Evolutionary conservation across 1,140 invertebrate species (phyloP).

Genomic region (Cardiocondyla obscurior): DNA sequence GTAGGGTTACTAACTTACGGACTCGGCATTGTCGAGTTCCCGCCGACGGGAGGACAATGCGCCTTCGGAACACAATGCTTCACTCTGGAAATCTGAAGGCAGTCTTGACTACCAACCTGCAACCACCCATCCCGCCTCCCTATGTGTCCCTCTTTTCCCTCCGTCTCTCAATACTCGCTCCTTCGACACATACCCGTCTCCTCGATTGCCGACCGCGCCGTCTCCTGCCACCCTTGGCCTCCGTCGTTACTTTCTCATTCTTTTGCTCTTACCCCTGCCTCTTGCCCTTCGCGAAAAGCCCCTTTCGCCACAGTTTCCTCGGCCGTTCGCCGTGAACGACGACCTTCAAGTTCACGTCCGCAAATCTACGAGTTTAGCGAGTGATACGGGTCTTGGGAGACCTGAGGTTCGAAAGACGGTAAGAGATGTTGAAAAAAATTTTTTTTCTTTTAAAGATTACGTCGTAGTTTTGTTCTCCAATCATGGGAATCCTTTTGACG

Average conservation of each 20-base stretch:
- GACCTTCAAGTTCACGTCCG: constrained; percentile 26
- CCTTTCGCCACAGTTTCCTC: neutral
- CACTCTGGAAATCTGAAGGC: constrained; percentile 75
- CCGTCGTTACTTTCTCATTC: constrained; percentile 67
- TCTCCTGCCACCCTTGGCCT: neutral
- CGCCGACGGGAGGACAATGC: constrained; percentile 79
- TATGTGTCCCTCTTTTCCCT: constrained; percentile 3
- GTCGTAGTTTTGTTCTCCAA: neutral
- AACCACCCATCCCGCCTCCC: constrained; percentile 57
- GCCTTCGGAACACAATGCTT: constrained; percentile 78
- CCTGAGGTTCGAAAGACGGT: neutral
- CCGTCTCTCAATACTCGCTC: constrained; percentile 62
- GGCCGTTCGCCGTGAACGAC: neutral
- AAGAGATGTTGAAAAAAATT: neutral
- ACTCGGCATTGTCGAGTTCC: constrained; percentile 79
- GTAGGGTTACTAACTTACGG: constrained; percentile 80
- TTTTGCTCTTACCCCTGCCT: constrained; percentile 3
- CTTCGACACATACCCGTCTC: constrained; percentile 57
- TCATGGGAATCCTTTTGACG: neutral
- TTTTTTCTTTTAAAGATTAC: neutral
- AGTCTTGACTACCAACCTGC: constrained; percentile 74
- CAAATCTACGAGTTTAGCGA: neutral
- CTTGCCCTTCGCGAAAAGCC: neutral
- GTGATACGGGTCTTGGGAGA: neutral
- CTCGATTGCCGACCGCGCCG: constrained; percentile 33